Percentiles rank a stretch among this genome's conserved stretches.
Conservation (phyloP, 92 coral and sea anemone species). For the Porites divaricata region DNA sequence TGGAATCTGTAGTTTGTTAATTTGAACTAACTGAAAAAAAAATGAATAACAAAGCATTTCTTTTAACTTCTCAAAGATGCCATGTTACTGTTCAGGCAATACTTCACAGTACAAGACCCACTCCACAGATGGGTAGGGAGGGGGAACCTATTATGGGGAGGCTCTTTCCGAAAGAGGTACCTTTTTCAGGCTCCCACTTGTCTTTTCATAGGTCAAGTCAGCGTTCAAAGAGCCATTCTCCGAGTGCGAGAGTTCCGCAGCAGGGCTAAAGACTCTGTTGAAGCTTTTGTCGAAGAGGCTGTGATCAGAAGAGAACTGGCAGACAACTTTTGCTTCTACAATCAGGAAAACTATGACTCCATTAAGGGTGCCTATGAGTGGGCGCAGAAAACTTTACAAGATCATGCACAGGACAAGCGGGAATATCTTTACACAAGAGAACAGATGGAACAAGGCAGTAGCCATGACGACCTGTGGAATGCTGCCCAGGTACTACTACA, state of each 20-base stretch:
- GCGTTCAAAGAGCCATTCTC: slow-evolving; percentile 82
- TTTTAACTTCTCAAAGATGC: no score
- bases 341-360: slow-evolving; percentile 73
- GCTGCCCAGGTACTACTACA: slow-evolving; percentile 73
- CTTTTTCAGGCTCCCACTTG: no score
- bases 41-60: no score
- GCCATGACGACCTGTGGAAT: slow-evolving; percentile 85
- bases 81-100: no score
- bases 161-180: no score
- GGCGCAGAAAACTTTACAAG: slow-evolving; percentile 77
- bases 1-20: no score
- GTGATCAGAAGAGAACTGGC: slow-evolving; percentile 79
- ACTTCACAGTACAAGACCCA: no score
- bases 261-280: slow-evolving; percentile 76
- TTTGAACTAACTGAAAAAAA: no score
- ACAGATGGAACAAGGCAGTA: slow-evolving; percentile 70
- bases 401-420: slow-evolving; percentile 72
- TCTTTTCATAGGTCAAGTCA: slow-evolving; percentile 61
- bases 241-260: slow-evolving; percentile 64
- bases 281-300: slow-evolving; percentile 76
- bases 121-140: no score
- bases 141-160: no score
- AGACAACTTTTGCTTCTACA: slow-evolving; percentile 79
- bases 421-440: slow-evolving; percentile 71
- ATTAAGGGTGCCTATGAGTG: slow-evolving; percentile 74